Base-by-base conservation (phyloP, 2,797 vertebrate species). In the Otus scops region DNA sequence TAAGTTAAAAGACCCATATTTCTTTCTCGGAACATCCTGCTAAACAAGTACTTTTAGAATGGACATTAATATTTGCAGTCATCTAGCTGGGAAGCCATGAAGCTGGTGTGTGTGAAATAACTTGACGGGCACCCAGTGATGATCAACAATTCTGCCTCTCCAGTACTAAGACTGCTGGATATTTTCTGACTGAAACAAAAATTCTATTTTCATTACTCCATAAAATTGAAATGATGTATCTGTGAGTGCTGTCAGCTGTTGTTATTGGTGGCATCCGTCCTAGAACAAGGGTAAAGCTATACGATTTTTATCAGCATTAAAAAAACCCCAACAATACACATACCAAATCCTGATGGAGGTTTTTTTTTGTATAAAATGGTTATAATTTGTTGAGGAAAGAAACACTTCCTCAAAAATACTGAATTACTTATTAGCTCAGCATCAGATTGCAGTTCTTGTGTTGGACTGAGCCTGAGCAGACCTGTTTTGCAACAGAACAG, bases 141-240 rank as follows among this genome's bases (percentile, higher is more conserved):
- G 54, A 39, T 24, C 34, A 70, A 22, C 13, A 43, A 19, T 94
- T 81, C 54, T 47, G 3, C 22, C 51, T 81, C 32, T 71, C 23
- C 56, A 39, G 7, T 57, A 27, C 4, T 61, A 47, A 60, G 51
- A 39, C 7, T 60, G 27, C 11, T 41, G 6, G 60, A 3, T 91
- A 15, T 76, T 88, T 89, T 77, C 73, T 87, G 47, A 51, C 39
- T 45, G 70, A 83, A 95, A 48, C 8, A 64, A 53, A 82, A 85
- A 48, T 69, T 81, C 7, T 34, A 2, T 85, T 92, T 80, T 80
- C 43, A 22, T 86, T 75, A 41, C 15, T 70, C 17, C 24, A 4
- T 86, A 77, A 77, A 78, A 75, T 13, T 39, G 28, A 85, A 85
- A 27, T 82, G 5, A 45, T 57, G 11, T 60, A 36, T 53, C 36